A percentile compares a stretch with the other conserved stretches of the same genome.
Conservation (phyloP, 1,140 invertebrate species). For the Atta texana region DNA sequence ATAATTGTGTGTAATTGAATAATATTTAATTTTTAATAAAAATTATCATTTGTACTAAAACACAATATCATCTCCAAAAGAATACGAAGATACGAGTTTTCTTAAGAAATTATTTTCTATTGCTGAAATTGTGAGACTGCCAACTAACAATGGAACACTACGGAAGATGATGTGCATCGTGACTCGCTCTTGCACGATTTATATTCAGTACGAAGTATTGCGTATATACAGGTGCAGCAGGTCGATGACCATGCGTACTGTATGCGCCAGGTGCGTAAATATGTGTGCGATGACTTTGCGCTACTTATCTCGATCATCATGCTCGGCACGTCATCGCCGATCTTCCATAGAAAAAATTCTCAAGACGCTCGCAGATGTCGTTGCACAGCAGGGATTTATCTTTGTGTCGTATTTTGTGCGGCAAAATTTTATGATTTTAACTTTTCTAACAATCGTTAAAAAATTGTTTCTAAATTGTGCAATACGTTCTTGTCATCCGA, state of each 20-base stretch:
- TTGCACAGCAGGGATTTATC: not conserved
- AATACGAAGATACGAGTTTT: not conserved
- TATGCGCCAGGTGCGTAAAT: conserved; percentile 26
- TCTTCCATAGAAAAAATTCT: not conserved
- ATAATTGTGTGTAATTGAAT: not conserved
- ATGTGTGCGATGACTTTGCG: conserved; percentile 10
- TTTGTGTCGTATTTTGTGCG: not conserved
- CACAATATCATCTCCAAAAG: not conserved
- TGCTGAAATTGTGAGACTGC: not conserved
- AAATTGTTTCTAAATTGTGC: not conserved
- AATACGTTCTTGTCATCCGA: not conserved
- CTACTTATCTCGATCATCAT: conserved; percentile 23
- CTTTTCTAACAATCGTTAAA: not conserved
- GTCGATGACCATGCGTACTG: conserved; percentile 16
- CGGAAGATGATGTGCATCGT: not conserved
- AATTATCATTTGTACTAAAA: not conserved
- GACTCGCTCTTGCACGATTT: not conserved
- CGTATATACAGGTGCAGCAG: not conserved
- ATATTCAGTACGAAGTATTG: conserved; percentile 3
- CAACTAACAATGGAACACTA: not conserved
- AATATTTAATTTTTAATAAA: not conserved
- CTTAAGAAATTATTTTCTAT: not conserved
- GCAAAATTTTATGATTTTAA: not conserved
- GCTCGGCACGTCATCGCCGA: not conserved
- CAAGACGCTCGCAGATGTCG: not conserved